These are phyloP conservation scores for Diadumene lineata DNA, from an alignment of 92 coral and sea anemone genomes.

Conservation along the genomic window DNA sequence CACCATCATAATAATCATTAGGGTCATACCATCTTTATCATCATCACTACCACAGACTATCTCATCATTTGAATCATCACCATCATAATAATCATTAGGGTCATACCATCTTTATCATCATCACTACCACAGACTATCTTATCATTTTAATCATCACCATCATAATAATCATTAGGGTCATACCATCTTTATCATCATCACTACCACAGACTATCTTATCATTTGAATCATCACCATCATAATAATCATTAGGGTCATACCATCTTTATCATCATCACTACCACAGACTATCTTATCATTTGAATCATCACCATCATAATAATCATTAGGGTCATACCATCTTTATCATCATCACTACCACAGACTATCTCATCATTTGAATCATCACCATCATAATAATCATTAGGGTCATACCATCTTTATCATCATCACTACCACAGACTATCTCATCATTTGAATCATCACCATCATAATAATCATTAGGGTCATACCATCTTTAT, in stretches of 20 bases:
- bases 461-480: too few species aligned
- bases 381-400: too few species aligned
- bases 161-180: slow-evolving; percentile 59
- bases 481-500: too few species aligned
- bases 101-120: background rate
- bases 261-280: background rate
- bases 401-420: too few species aligned
- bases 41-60: background rate
- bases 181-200: slow-evolving; percentile 51
- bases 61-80: background rate
- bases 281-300: background rate
- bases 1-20: slow-evolving; percentile 19
- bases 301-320: background rate
- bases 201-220: background rate
- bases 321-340: too few species aligned
- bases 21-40: slow-evolving; percentile 42
- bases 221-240: background rate
- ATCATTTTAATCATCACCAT: background rate
- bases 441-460: too few species aligned
- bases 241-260: too few species aligned
- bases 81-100: background rate
- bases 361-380: too few species aligned
- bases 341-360: too few species aligned
- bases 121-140: background rate
- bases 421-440: too few species aligned